Conservation (phyloP, 1,140 invertebrate genomes). For the Caenorhabditis briggsae region DNA sequence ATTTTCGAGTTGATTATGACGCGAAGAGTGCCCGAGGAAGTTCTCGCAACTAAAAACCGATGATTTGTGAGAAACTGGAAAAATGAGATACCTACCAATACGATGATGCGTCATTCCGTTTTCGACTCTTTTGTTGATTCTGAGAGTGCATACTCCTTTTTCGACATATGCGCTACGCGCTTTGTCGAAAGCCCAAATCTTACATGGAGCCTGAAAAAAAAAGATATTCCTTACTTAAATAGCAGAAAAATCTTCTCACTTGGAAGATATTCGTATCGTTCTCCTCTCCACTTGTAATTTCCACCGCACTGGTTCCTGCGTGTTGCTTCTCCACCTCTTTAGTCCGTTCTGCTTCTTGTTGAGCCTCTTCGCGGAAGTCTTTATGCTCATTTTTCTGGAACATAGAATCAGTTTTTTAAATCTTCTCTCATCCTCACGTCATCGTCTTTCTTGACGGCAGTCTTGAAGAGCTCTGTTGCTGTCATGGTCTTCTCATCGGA, state of each 20-base stretch:
- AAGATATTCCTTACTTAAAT: not conserved
- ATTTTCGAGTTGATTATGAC: slow-evolving; percentile 50
- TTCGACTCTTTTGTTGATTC: slow-evolving; percentile 34
- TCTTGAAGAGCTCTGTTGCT: slow-evolving; percentile 17
- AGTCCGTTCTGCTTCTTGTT: slow-evolving; percentile 34
- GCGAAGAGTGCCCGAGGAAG: slow-evolving; percentile 27
- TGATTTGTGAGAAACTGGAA: not conserved
- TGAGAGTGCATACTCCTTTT: slow-evolving; percentile 36
- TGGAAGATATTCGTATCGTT: slow-evolving; percentile 43
- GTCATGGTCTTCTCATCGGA: slow-evolving; percentile 20
- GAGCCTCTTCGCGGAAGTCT: slow-evolving; percentile 40
- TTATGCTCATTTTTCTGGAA: slow-evolving; percentile 24
- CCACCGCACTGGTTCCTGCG: slow-evolving; percentile 31
- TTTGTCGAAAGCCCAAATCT: slow-evolving; percentile 53
- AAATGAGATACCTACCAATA: slow-evolving; percentile 7
- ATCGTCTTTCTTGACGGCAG: slow-evolving; percentile 34
- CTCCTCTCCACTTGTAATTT: slow-evolving; percentile 42
- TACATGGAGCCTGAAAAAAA: slow-evolving; percentile 41
- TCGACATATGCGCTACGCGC: not conserved
- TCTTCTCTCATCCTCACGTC: not conserved
- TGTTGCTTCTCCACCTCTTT: slow-evolving; percentile 57
- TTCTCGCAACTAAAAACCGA: slow-evolving; percentile 49
- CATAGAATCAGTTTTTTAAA: not conserved
- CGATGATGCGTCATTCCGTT: slow-evolving; percentile 50
- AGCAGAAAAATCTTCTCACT: not conserved